phyloP scores from a whole-genome alignment of 2,113 vertebrate species.

The Noctilio leporinus region DNA sequence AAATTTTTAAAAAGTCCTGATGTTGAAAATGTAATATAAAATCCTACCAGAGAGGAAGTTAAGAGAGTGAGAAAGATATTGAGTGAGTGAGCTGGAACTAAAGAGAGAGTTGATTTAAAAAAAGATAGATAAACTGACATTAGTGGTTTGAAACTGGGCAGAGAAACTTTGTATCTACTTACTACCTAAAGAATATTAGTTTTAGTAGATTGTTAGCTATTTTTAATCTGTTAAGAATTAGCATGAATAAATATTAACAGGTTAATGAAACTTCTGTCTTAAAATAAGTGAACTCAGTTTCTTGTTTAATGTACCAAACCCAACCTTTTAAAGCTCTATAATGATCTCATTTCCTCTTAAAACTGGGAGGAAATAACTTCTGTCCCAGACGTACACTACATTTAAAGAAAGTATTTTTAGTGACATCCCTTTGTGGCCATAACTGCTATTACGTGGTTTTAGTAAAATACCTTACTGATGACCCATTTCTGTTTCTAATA shows the following conservation, averaged over 20 bases:
- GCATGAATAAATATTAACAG: conserved; percentile 45
- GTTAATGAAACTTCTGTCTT: conserved; percentile 38
- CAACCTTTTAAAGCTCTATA: conserved; percentile 19
- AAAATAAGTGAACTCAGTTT: conserved; percentile 47
- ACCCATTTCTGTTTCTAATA: conserved; percentile 48
- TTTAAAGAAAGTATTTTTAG: conserved; percentile 53
- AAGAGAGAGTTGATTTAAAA: not conserved
- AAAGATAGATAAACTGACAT: not conserved
- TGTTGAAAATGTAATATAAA: not conserved
- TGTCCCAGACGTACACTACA: conserved; percentile 4
- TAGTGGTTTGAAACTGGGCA: not conserved
- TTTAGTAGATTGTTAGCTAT: conserved; percentile 1
- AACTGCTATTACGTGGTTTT: not conserved
- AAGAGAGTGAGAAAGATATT: not conserved
- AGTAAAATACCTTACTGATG: conserved; percentile 39
- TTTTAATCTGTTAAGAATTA: conserved; percentile 16
- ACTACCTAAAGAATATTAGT: not conserved
- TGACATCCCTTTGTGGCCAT: not conserved
- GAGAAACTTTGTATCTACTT: not conserved
- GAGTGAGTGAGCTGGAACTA: not conserved
- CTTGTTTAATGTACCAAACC: conserved; percentile 49
- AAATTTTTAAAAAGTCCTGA: not conserved
- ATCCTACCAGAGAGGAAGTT: not conserved
- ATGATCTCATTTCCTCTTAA: conserved; percentile 14
- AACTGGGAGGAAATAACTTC: not conserved